phyloP scores from a whole-genome alignment of 1,140 invertebrate species.

The Contarinia nasturtii region DNA sequence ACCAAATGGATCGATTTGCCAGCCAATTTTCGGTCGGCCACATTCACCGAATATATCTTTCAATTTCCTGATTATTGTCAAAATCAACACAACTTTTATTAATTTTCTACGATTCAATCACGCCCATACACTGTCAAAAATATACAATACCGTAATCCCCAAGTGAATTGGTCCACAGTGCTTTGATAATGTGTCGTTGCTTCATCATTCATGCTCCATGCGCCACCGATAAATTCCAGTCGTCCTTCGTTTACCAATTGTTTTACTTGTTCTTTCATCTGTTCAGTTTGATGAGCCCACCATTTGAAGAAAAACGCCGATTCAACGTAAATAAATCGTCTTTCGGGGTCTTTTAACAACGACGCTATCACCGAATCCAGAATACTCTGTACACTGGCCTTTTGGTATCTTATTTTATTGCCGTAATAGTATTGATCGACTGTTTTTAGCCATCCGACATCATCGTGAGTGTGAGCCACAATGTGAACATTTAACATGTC shows the following conservation, averaged over 20 bases:
- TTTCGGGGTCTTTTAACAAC: slow-evolving; percentile 46
- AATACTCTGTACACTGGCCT: slow-evolving; percentile 76
- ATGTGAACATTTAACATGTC: slow-evolving; percentile 64
- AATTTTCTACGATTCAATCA: neutral
- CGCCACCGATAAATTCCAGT: slow-evolving; percentile 73
- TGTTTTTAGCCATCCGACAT: slow-evolving; percentile 86
- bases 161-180: slow-evolving; percentile 85
- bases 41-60: slow-evolving; percentile 71
- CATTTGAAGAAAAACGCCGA: slow-evolving; percentile 85
- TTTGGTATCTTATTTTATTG: slow-evolving; percentile 43
- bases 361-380: slow-evolving; percentile 71
- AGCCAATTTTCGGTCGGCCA: slow-evolving; percentile 58
- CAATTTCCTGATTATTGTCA: slow-evolving; percentile 20
- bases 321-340: slow-evolving; percentile 58
- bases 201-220: slow-evolving; percentile 91
- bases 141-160: slow-evolving; percentile 26
- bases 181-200: slow-evolving; percentile 81
- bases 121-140: neutral
- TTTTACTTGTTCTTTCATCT: slow-evolving; percentile 32
- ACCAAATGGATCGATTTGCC: slow-evolving; percentile 91
- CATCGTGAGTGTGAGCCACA: slow-evolving; percentile 67
- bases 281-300: slow-evolving; percentile 61
- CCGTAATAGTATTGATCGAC: slow-evolving; percentile 85
- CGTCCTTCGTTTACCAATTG: slow-evolving; percentile 49
- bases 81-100: neutral